These are phyloP conservation scores for Caradrina clavipalpis DNA, from an alignment of 2,888 invertebrate species.

Conservation along the genomic window DNA sequence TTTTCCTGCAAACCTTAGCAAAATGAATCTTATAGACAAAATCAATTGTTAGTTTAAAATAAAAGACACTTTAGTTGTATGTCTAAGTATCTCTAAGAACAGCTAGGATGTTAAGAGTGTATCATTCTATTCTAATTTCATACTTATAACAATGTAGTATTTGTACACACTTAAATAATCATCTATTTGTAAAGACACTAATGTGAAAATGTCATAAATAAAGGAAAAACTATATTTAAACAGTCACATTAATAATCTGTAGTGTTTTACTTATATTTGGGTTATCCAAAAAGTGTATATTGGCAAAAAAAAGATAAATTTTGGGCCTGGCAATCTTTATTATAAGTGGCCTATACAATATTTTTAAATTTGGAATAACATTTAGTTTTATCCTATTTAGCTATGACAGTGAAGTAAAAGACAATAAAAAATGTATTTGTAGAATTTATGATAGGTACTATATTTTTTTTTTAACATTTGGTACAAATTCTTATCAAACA, in stretches of 20 bases:
- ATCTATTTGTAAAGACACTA: slow-evolving; percentile 4
- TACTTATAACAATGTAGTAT: slow-evolving; percentile 13
- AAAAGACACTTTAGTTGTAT: slow-evolving; percentile 63
- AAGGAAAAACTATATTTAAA: slow-evolving; percentile 13
- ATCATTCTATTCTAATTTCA: slow-evolving; percentile 26
- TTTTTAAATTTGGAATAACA: neutral
- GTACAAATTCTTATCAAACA: neutral
- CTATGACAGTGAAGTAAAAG: neutral
- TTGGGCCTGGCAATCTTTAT: neutral
- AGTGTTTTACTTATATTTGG: neutral
- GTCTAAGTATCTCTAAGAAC: slow-evolving; percentile 45
- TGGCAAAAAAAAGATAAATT: no score
- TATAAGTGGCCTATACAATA: neutral
- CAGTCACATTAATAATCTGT: neutral
- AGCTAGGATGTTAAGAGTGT: slow-evolving; percentile 33
- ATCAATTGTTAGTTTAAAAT: slow-evolving; percentile 52
- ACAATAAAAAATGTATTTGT: slow-evolving; percentile 1
- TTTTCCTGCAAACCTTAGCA: slow-evolving; percentile 34
- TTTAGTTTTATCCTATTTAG: neutral
- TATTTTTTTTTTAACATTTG: neutral
- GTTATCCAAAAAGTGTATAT: neutral
- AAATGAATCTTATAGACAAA: slow-evolving; percentile 38
- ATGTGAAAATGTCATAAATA: slow-evolving; percentile 14
- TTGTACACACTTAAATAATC: slow-evolving; percentile 1
- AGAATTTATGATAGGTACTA: neutral